These are phyloP conservation scores for Penaeus chinensis DNA, from an alignment of 1,140 invertebrate genomes.

Conservation along the genomic window DNA sequence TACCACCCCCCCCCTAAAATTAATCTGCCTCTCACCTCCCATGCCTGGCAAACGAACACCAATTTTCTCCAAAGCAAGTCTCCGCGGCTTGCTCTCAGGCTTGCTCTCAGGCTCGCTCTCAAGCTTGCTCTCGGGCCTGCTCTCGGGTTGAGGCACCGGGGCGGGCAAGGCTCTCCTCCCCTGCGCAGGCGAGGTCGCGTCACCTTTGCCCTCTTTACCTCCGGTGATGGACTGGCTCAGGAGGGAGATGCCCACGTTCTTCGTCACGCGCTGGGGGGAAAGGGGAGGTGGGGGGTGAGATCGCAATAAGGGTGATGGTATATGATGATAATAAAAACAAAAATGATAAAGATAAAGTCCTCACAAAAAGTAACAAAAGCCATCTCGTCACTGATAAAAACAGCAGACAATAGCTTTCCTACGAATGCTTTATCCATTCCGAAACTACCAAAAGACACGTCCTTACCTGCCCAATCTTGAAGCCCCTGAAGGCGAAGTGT, in stretches of 20 bases:
- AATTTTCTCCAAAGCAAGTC: conserved; percentile 23
- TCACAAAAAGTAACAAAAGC: no score
- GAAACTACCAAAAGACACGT: not conserved
- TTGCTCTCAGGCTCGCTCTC: not conserved
- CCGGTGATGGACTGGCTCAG: no score
- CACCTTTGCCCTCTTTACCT: no score
- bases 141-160: not conserved
- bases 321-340: no score
- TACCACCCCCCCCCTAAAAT: no score
- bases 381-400: no score
- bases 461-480: conserved; percentile 54
- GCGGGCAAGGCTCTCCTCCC: not conserved
- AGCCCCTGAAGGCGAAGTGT: conserved; percentile 57
- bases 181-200: no score
- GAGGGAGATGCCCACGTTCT: not conserved
- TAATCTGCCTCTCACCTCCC: not conserved
- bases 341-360: no score
- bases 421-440: not conserved
- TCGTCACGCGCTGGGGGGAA: not conserved
- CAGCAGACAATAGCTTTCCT: no score
- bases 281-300: no score
- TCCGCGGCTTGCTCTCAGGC: not conserved
- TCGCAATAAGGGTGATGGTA: no score
- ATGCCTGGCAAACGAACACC: conserved; percentile 28
- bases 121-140: not conserved